Base-by-base conservation (phyloP, 2,888 invertebrate genomes). In the Steinernema scapterisci region DNA sequence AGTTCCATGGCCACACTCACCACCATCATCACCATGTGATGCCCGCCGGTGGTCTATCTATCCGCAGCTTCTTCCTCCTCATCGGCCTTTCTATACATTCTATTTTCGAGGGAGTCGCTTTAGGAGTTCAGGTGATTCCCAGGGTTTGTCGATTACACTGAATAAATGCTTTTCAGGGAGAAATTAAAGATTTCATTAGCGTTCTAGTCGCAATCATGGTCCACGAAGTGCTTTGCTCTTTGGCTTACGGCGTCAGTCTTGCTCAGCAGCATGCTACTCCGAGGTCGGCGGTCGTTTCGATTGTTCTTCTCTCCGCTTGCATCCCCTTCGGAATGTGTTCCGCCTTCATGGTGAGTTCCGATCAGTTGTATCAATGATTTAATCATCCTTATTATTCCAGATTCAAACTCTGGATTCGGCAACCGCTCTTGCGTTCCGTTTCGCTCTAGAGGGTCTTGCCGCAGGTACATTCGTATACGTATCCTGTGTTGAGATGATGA, bases 51-150 rank as follows among this genome's bases (percentile, higher is more conserved):
- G 71, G 73, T 7, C 89, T 90, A 0, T 81, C 84, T 7, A 80
- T 90, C 2, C 86, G 90, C 31, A 88, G 90, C 0, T 44, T 90
- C 43, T 82, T 91, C 25, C 86, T 91, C 25, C 84, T 91, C 1
- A 78, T 89, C n/a, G 91, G 91, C 16, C 85, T 91, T 5, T 90
- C 91, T 1, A 80, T 91, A 0, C 91, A 91, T 84, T 90, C 91
- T 0, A 80, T 91, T 2, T 91, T 91, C 85, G 91, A 91, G 85
- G 91, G 91, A 6, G 83, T 91, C 19, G 91, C 91, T 1, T 88
- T 91, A 71, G 91, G 91, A 0, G 87, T 91, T 1, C 90, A 90
- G 82, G 78, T 77, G 27, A 63, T 21, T 54, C 54, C 9, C 27
- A 63, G 5, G 13, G 13, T n/a, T 48, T 48, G 13, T 19, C 16